Conservation (phyloP, 2,888 invertebrate species). For the Serripes groenlandicus region DNA sequence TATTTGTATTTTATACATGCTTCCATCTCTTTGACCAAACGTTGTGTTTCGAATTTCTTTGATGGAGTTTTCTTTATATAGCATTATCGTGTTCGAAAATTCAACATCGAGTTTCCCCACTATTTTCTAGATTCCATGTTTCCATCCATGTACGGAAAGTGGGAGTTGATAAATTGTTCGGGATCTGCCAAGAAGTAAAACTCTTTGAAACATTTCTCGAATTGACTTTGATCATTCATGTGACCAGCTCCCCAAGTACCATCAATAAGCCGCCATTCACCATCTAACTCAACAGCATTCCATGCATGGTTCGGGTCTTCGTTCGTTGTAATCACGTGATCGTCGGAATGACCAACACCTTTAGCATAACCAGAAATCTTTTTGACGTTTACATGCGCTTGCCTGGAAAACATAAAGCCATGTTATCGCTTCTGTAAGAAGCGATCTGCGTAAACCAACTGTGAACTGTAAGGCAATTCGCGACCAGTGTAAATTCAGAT, state of each 20-base stretch:
- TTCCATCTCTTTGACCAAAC: conserved; percentile 16
- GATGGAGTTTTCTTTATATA: conserved; percentile 25
- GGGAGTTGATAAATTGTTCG: conserved; percentile 65
- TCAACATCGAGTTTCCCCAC: not conserved
- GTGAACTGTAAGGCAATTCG: no score
- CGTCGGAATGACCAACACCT: conserved; percentile 51
- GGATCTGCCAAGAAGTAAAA: conserved; percentile 77
- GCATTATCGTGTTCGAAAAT: conserved; percentile 17
- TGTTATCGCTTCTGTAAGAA: no score
- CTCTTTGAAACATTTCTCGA: conserved; percentile 63
- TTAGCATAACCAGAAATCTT: conserved; percentile 61
- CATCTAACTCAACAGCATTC: conserved; percentile 55
- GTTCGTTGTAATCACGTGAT: conserved; percentile 29
- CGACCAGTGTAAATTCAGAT: no score
- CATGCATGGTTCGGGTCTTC: conserved; percentile 60
- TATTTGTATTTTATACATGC: conserved; percentile 30
- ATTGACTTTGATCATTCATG: not conserved
- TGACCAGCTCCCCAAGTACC: conserved; percentile 67
- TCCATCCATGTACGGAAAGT: conserved; percentile 69
- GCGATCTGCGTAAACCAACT: no score
- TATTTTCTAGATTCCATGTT: conserved; percentile 45
- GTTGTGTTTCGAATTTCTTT: not conserved
- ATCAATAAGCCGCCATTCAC: conserved; percentile 61
- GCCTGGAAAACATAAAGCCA: conserved; percentile 34
- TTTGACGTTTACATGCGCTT: conserved; percentile 46